phyloP scores from a whole-genome alignment of 1,140 invertebrate genomes.

The Zaprionus capensis region DNA sequence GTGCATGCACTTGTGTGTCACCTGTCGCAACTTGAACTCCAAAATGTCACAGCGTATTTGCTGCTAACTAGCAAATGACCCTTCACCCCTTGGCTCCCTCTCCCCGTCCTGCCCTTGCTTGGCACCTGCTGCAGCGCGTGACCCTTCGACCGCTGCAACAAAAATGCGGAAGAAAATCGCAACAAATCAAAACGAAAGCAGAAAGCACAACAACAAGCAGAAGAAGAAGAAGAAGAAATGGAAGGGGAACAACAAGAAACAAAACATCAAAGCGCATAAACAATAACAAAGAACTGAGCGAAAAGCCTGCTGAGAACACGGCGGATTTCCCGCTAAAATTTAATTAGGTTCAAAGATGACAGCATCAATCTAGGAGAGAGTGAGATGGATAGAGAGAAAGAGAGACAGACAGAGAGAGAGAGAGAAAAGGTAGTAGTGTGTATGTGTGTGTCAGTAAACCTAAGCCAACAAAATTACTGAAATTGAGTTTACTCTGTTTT shows the following conservation, averaged over 20 bases:
- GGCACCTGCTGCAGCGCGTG: slow-evolving; percentile 47
- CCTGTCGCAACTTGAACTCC: slow-evolving; percentile 48
- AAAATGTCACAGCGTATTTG: slow-evolving; percentile 32
- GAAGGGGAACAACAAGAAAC: slow-evolving; percentile 31
- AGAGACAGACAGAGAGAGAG: too few species aligned
- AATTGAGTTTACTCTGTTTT: not conserved
- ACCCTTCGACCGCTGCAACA: slow-evolving; percentile 24
- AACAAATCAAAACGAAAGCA: slow-evolving; percentile 26
- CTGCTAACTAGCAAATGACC: not conserved
- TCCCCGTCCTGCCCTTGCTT: not conserved
- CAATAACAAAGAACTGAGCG: slow-evolving; percentile 5
- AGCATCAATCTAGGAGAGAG: not conserved
- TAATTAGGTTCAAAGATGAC: not conserved
- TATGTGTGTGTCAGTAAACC: too few species aligned
- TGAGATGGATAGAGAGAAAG: not conserved
- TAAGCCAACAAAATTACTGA: not conserved
- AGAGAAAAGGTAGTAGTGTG: too few species aligned
- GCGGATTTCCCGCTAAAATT: slow-evolving; percentile 39
- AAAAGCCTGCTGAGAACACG: slow-evolving; percentile 1
- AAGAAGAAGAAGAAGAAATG: slow-evolving; percentile 9
- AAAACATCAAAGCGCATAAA: slow-evolving; percentile 1
- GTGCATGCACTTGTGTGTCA: slow-evolving; percentile 30
- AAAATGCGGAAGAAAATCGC: slow-evolving; percentile 39
- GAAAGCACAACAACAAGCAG: slow-evolving; percentile 11
- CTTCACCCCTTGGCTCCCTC: too few species aligned